Evolutionary conservation across 2,113 vertebrate genomes (phyloP).

Genomic region (Seriola dumerili): DNA sequence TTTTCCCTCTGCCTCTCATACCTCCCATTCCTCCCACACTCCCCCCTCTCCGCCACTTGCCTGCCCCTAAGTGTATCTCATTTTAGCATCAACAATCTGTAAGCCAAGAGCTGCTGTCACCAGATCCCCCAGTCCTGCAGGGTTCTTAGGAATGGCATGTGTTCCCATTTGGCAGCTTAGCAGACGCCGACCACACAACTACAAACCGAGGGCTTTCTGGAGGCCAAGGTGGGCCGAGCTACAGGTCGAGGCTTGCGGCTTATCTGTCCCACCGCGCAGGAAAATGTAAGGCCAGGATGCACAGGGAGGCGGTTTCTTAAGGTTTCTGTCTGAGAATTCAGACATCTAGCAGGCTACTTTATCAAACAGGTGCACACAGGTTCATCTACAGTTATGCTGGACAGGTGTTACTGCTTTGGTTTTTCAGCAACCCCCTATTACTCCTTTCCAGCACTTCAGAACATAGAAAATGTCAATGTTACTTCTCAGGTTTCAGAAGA

Average conservation of each 20-base stretch:
- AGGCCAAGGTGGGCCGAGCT: constrained; percentile 33
- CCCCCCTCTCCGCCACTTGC: constrained; percentile 19
- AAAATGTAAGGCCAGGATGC: not conserved
- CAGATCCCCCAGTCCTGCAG: constrained; percentile 72
- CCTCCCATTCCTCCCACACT: constrained; percentile 33
- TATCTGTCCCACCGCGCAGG: constrained; percentile 17
- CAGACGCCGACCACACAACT: constrained; percentile 61
- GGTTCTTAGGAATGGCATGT: constrained; percentile 77
- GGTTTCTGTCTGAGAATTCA: not conserved
- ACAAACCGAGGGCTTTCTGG: constrained; percentile 52
- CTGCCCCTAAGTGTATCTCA: constrained; percentile 66
- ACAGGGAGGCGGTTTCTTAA: not conserved
- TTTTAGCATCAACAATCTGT: constrained; percentile 81
- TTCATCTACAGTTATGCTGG: constrained; percentile 7
- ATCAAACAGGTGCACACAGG: constrained; percentile 28
- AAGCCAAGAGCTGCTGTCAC: constrained; percentile 81
- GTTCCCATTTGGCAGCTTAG: constrained; percentile 73
- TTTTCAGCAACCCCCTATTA: constrained; percentile 2
- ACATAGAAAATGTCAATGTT: constrained; percentile 61
- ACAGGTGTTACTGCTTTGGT: constrained; percentile 18
- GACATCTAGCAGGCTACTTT: not conserved
- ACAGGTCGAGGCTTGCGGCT: constrained; percentile 40
- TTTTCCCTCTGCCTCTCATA: constrained; percentile 29
- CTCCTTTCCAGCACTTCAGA: constrained; percentile 11
- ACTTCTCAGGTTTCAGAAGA: constrained; percentile 63